These are phyloP conservation scores for Embiotoca jacksoni DNA, from an alignment of 2,113 vertebrate species.

Conservation along the genomic window DNA sequence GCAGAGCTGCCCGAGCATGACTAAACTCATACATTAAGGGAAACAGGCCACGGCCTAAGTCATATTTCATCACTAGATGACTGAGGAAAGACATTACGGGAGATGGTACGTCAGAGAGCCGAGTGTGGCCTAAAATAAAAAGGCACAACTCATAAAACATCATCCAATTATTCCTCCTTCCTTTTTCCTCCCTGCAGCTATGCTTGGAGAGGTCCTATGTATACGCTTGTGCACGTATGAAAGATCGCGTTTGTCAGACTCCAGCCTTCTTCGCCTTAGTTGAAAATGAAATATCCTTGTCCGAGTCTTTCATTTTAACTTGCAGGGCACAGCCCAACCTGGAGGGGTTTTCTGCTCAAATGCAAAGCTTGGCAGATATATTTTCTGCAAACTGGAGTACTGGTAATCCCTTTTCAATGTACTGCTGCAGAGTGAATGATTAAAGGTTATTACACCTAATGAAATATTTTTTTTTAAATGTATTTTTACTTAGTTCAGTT, in stretches of 20 bases:
- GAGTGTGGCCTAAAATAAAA: constrained; percentile 63
- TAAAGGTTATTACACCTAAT: neutral
- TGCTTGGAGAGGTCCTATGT: constrained; percentile 26
- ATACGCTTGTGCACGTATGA: constrained; percentile 5
- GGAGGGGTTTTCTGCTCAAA: constrained; percentile 10
- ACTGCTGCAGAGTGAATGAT: neutral
- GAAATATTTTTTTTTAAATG: too few species aligned
- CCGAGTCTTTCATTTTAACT: constrained; percentile 39
- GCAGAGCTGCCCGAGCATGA: constrained; percentile 60
- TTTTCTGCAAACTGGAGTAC: constrained; percentile 8
- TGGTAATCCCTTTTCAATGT: constrained; percentile 13
- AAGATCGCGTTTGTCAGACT: constrained; percentile 41
- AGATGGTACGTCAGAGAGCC: constrained; percentile 33
- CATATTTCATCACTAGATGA: constrained; percentile 49
- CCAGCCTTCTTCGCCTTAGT: constrained; percentile 20
- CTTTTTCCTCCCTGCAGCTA: constrained; percentile 48
- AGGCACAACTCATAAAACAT: constrained; percentile 50
- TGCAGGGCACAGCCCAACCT: constrained; percentile 11
- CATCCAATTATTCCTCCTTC: constrained; percentile 62
- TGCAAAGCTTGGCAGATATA: constrained; percentile 21
- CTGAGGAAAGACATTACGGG: constrained; percentile 48
- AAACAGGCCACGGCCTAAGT: constrained; percentile 55
- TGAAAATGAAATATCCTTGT: constrained; percentile 25
- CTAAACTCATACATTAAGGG: constrained; percentile 60
- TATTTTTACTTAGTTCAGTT: too few species aligned